phyloP scores from a whole-genome alignment of 2,113 vertebrate species.

The Cottus gobio region DNA sequence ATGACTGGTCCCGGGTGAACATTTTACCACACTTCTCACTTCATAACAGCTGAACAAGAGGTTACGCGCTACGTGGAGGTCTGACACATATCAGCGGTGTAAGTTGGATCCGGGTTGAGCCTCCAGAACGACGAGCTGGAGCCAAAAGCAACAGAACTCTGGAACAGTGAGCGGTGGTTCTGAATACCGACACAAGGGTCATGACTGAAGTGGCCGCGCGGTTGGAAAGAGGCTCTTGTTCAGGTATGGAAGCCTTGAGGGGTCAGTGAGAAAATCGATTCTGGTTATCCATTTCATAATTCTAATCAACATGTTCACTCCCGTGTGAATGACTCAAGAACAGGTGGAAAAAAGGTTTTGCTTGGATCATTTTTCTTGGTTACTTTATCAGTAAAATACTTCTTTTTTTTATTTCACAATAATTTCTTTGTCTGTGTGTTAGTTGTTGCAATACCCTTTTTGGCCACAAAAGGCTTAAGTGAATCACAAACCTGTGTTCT shows the following conservation, averaged over 20 bases:
- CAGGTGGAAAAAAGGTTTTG: background rate
- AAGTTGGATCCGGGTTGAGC: background rate
- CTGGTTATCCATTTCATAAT: background rate
- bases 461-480: background rate
- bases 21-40: constrained; percentile 27
- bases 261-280: background rate
- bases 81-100: background rate
- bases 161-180: background rate
- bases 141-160: background rate
- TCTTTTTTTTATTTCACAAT: background rate
- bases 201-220: background rate
- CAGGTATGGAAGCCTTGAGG: background rate
- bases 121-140: background rate
- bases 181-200: background rate
- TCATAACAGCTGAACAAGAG: constrained; percentile 16
- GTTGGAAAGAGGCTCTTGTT: background rate
- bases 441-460: background rate
- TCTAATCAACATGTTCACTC: background rate
- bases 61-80: background rate
- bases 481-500: too few species aligned
- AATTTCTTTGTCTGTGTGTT: background rate
- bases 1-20: constrained; percentile 44
- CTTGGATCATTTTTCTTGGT: background rate
- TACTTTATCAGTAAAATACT: background rate
- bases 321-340: background rate